Conservation (phyloP, 1,140 invertebrate species). For the Diabrotica virgifera region DNA sequence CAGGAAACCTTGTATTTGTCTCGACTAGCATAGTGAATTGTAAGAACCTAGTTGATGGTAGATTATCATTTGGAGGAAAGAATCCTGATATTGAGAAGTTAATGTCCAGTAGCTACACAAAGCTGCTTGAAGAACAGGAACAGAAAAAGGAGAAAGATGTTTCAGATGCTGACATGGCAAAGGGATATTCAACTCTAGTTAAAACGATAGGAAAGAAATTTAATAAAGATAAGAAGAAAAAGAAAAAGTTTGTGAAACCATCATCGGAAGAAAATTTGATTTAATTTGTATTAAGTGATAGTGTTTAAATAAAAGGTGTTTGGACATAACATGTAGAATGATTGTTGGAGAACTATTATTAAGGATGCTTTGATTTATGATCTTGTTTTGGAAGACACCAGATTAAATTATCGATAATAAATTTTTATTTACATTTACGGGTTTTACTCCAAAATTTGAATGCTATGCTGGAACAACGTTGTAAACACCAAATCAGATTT, state of each 20-base stretch:
- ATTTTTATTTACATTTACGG: too few relatives aligned
- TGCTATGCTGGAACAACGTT: too few relatives aligned
- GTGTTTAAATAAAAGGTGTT: not conserved
- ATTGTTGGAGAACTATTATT: too few relatives aligned
- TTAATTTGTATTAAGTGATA: conserved; percentile 1
- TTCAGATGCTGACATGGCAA: conserved; percentile 67
- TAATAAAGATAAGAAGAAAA: conserved; percentile 18
- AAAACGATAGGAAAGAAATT: conserved; percentile 51
- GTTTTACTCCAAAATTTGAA: too few relatives aligned
- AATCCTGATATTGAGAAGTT: conserved; percentile 83
- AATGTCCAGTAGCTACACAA: conserved; percentile 57
- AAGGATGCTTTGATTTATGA: too few relatives aligned
- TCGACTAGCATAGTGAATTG: conserved; percentile 75
- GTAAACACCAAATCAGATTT: too few relatives aligned
- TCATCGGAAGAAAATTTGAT: conserved; percentile 21
- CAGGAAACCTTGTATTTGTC: conserved; percentile 64
- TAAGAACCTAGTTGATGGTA: conserved; percentile 72
- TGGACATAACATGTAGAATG: too few relatives aligned
- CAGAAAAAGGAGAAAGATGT: conserved; percentile 61
- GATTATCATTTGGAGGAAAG: conserved; percentile 83
- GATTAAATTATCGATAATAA: too few relatives aligned
- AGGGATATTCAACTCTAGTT: conserved; percentile 47
- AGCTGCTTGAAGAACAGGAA: conserved; percentile 46
- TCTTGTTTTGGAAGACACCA: too few relatives aligned
- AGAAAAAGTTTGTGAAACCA: conserved; percentile 40